phyloP scores from a whole-genome alignment of 1,140 invertebrate genomes.

The Paramacrobiotus metropolitanus region DNA sequence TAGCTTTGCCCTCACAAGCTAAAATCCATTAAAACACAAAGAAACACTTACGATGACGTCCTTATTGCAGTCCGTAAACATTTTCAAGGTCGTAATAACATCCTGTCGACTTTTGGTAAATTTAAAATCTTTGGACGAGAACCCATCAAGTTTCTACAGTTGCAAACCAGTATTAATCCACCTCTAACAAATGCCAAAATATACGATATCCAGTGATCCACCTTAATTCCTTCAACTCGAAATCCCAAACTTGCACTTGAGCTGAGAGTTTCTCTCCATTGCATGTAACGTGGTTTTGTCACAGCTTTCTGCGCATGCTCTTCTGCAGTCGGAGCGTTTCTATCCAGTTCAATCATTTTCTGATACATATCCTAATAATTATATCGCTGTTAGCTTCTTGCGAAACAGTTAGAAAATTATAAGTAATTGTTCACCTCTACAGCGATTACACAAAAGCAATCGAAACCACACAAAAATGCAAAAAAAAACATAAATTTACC shows the following conservation, averaged over 20 bases:
- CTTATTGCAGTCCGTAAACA: constrained; percentile 54
- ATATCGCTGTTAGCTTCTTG: too few relatives aligned
- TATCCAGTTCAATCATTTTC: constrained; percentile 89
- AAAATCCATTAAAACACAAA: constrained; percentile 14
- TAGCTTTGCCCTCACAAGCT: not conserved
- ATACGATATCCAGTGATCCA: constrained; percentile 14
- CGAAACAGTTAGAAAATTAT: too few relatives aligned
- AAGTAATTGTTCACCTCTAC: too few relatives aligned
- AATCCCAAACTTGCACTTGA: constrained; percentile 83
- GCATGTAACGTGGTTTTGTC: constrained; percentile 86
- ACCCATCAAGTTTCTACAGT: constrained; percentile 50
- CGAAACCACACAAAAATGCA: too few relatives aligned
- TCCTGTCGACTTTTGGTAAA: constrained; percentile 67
- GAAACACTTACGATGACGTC: constrained; percentile 41
- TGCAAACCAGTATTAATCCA: too few relatives aligned
- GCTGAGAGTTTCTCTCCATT: constrained; percentile 89
- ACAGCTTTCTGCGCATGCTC: constrained; percentile 66
- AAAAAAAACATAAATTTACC: constrained; percentile 26
- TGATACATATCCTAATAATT: constrained; percentile 87
- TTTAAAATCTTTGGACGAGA: constrained; percentile 80
- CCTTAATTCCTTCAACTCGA: constrained; percentile 80
- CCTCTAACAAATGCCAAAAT: constrained; percentile 19
- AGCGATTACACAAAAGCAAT: constrained; percentile 12
- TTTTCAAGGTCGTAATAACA: constrained; percentile 50
- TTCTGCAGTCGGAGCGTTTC: constrained; percentile 61